Percentiles rank a stretch among this genome's conserved stretches.
Conservation (phyloP, 2,113 vertebrate species). For the Argyrosomus japonicus region DNA sequence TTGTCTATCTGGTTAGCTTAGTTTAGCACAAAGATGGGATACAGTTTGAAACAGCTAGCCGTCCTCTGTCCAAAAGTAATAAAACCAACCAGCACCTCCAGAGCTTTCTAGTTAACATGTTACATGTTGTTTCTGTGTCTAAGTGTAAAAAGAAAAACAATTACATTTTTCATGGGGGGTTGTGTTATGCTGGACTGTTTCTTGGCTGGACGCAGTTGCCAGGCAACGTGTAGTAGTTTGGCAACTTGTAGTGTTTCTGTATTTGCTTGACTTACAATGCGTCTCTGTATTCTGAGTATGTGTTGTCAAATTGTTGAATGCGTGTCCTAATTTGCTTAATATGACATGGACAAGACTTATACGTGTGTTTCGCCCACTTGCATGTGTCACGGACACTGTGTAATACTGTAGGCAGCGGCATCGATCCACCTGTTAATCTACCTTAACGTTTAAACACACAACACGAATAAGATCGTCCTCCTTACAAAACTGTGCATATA, state of each 20-base stretch:
- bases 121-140: too few relatives aligned
- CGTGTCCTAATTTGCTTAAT: not conserved
- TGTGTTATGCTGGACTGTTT: not conserved
- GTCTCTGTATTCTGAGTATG: not conserved
- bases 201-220: not conserved
- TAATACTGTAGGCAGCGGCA: not conserved
- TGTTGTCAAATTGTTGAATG: not conserved
- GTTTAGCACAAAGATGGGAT: not conserved
- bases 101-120: not conserved
- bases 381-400: not conserved
- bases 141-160: not conserved
- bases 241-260: not conserved
- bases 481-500: not conserved
- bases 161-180: not conserved
- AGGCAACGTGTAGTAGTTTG: conserved; percentile 13
- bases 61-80: not conserved
- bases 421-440: not conserved
- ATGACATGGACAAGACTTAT: not conserved
- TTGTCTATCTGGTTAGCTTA: not conserved
- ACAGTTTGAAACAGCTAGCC: not conserved
- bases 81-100: not conserved
- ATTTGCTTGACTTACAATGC: not conserved
- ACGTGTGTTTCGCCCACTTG: not conserved
- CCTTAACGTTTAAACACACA: not conserved
- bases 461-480: not conserved